phyloP scores from a whole-genome alignment of 2,113 vertebrate genomes.

The Cervus canadensis region DNA sequence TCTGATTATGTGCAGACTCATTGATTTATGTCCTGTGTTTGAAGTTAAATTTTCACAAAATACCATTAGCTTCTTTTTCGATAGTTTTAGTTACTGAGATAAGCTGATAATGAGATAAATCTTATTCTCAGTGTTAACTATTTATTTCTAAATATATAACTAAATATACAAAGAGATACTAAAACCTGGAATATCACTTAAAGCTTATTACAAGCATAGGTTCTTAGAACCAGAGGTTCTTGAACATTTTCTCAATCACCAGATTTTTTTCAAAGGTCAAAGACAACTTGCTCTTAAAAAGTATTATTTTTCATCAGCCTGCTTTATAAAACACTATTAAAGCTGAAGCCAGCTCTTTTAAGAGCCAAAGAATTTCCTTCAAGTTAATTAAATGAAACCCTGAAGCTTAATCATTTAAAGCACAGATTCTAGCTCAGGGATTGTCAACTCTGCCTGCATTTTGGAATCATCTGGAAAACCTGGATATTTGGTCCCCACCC shows the following conservation, averaged over 20 bases:
- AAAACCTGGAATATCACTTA: background rate
- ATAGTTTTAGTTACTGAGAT: background rate
- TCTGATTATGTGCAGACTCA: background rate
- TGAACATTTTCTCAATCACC: background rate
- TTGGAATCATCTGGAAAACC: background rate
- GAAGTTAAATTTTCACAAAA: background rate
- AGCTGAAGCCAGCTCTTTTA: background rate
- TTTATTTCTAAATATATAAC: background rate
- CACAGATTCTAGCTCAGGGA: background rate
- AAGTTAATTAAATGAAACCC: background rate
- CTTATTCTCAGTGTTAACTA: background rate
- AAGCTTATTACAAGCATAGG: background rate
- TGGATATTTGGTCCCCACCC: rapidly evolving
- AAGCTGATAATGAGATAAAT: background rate
- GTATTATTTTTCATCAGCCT: background rate
- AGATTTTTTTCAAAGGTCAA: background rate
- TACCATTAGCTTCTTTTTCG: background rate
- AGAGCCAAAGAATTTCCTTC: background rate
- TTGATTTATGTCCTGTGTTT: background rate
- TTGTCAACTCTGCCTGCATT: background rate
- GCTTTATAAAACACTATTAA: background rate
- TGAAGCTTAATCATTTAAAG: background rate
- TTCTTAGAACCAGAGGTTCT: background rate
- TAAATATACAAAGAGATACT: background rate
- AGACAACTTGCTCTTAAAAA: background rate